Base-by-base conservation (phyloP, 2,113 vertebrate genomes). In the Trinectes maculatus region DNA sequence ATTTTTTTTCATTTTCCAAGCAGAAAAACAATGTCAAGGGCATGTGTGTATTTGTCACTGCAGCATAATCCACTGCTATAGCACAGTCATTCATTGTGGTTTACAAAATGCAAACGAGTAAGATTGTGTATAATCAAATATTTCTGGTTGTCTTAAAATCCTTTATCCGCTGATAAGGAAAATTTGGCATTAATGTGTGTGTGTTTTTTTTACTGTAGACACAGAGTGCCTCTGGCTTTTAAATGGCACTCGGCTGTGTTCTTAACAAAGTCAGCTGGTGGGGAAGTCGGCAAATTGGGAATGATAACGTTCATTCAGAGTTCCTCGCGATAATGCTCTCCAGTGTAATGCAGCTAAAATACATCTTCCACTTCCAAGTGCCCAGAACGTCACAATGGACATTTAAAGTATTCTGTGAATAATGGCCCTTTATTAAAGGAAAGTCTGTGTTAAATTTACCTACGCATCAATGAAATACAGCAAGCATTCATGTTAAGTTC, bases 161-260 rank as follows among this genome's bases (percentile, higher is more conserved):
- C n/a, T n/a, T n/a, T n/a, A n/a, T n/a, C n/a, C n/a, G n/a, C n/a
- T n/a, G n/a, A n/a, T n/a, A n/a, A n/a, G n/a, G n/a, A n/a, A n/a
- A n/a, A n/a, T n/a, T n/a, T n/a, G n/a, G n/a, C n/a, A n/a, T n/a
- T n/a, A n/a, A n/a, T n/a, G n/a, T n/a, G n/a, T n/a, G n/a, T n/a
- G 25, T 28, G 7, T 59, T 75, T 55, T 40, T n/a, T 31, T 42
- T 19, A 5, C 28, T 49, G n/a, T 7, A 22, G 18, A 22, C 15
- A 8, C 19, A 8, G 5, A 48, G 51, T 37, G 55, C 46, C 29
- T 25, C 5, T 58, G 12, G 46, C 47, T 51, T 15, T 69, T 18
- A n/a, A 48, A 72, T 24, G 67, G 25, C 60, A 33, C 44, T 79
- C 19, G 4, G 16, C 10, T 42, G 4, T n/a, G 16, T 56, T 69